Base-by-base conservation (phyloP, 2,113 vertebrate genomes). In the Girardinichthys multiradiatus region DNA sequence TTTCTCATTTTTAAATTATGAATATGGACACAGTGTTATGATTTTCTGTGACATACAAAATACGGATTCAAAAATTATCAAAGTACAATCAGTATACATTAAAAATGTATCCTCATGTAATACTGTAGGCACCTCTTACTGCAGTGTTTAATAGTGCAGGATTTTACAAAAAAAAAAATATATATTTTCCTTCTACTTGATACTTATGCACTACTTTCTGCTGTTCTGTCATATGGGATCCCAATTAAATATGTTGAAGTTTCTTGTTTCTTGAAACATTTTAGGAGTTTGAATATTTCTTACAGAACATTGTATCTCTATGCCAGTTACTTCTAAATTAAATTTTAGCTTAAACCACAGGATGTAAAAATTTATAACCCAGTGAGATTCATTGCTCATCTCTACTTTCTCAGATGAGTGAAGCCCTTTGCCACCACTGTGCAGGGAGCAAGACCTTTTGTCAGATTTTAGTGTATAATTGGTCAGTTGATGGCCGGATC, bases 381-480 rank as follows among this genome's bases (percentile, higher is more conserved):
- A 30, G 24, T 35, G 27, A 37, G 24, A 26, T n/a, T 57, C 11
- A 61, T 58, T 0, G 17, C 27, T 72, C 27, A 66, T 35, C 51
- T 70, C 57, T 54, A 54, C 48, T 35, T 39, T 12, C 64, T 31
- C 28, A 24, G 59, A 21, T 2, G 62, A 70, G 45, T 62, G 64
- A 31, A 57, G 29, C 69, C 60, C 31, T 21, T 45, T 42, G 68
- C 45, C 61, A 27, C 72, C 66, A 60, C 60, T 39, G 48, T 27
- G 14, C 35, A 37, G 58, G 67, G 64, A 82, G 71, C 26, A 24
- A 80, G 64, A 88, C 59, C 74, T 73, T 83, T 80, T 77, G 84
- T 89, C 88, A 85, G 27, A 84, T 81, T 85, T 74, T 39, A 82
- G 72, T 33, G 31, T 74, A 68, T 88, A 89, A 91, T 89, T 91